Evolutionary conservation across 1,140 invertebrate species (phyloP), one percentile per base, ranked within the genome.

Genomic region (Platorchestia sp.): DNA sequence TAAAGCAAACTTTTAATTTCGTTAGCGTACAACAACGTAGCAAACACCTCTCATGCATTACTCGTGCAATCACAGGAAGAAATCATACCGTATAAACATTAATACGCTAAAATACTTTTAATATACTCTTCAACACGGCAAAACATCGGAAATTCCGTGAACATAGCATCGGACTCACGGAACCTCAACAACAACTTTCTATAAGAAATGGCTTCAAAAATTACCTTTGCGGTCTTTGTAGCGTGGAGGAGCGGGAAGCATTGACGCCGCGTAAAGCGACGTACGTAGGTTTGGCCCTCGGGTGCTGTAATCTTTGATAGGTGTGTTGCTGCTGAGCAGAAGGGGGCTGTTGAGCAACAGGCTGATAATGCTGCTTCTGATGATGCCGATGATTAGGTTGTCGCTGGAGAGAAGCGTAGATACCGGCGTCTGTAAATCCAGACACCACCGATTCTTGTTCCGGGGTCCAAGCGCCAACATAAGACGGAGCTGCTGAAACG

Each of bases 381-480:
- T 95, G 95, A 75, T 95, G 95, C 86, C 86, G 45, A 75, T 95
- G 45, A 95, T 87, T 87, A 86, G 95, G 95, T 42, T 95, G 96
- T 6, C 96, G 95, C 95, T 96, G 96, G 6, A 96, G 93, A 43
- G 96, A 96, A 43, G 96, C 96, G 96, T 96, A 96, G 89, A 96
- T 95, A 59, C 95, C 95, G 75, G 95, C 96, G 96, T 96, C 96
- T 75, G 96, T 96, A 95, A 95, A 96, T 59, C 95, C 95, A 86
- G 96, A 96, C 27, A 96, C 95, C n/a, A 96, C 95, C 19, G 96
- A 96, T 91, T 96, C 96, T 95, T 96, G 95, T 95, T 96, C 96
- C 95, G 96, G 96, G 95, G 96, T 96, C 96, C 96, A 96, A 95
- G 96, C 96, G 87, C 96, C 96, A 93, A 93, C 91, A 93, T 93